Evolutionary conservation across 2,888 invertebrate genomes (phyloP), one percentile per base, ranked within the genome.

Genomic region (Argyra leucocephala): DNA sequence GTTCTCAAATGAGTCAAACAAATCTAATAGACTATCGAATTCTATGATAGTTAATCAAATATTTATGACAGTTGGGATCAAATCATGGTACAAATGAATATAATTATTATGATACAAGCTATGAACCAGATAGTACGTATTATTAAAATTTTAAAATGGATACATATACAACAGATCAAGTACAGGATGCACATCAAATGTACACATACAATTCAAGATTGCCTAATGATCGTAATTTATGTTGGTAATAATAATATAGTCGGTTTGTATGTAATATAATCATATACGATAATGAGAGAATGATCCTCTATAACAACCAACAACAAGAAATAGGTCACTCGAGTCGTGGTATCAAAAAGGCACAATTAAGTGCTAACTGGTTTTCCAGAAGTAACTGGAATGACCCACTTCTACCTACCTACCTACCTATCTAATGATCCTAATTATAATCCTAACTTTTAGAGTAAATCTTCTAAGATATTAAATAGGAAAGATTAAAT

Each of bases 21-120:
- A n/a, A n/a, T n/a, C n/a, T n/a, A n/a, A n/a, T n/a, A n/a, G n/a
- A n/a, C n/a, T n/a, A n/a, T n/a, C n/a, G n/a, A n/a, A n/a, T n/a
- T n/a, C n/a, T n/a, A 86, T 66, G 87, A 86, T 70, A 86, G 86
- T 73, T 86, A 86, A 72, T 86, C 87, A 63, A 88, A 89, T 74
- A 82, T 88, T 67, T 89, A 89, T 74, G 89, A 89, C 74, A 88
- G 88, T 73, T 90, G 89, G 89, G 87, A 73, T 88, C 88, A 1
- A 88, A 88, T 74, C 87, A 89, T 69, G 75, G 73, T 9, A 12
- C 31, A 31, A 7, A 7, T 31, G 18, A 48, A 18, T 78, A 78
- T 66, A 48, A 48, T 48, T 76, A 76, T 66, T 78, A 78, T 37
- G 78, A 79, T 66, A 71, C 74, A 12, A 78, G 79, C 66, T 75